These are phyloP conservation scores for Catamblyrhynchus diadema DNA, from an alignment of 2,797 vertebrate species.

Conservation along the genomic window DNA sequence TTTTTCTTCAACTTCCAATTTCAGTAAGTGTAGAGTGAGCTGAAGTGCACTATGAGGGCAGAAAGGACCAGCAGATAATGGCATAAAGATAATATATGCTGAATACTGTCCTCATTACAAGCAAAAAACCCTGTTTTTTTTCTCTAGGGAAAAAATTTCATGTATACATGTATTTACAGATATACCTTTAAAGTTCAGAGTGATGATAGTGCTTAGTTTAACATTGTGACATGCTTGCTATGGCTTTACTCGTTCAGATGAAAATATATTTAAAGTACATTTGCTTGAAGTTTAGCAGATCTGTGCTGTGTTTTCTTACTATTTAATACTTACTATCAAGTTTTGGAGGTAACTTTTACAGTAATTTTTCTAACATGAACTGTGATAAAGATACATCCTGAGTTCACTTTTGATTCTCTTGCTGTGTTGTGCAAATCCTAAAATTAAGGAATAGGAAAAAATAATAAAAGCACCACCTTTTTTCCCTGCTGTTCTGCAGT, in stretches of 20 bases:
- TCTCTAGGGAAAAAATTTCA: background rate
- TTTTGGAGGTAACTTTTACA: background rate
- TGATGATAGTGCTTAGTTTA: background rate
- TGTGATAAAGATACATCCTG: background rate
- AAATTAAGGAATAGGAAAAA: background rate
- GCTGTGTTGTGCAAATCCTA: background rate
- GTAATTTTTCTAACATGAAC: background rate
- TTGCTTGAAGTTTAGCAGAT: background rate
- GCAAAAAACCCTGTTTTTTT: background rate
- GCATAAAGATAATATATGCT: background rate
- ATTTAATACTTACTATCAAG: background rate
- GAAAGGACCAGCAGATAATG: background rate
- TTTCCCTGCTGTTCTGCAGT: background rate
- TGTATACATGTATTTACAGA: background rate
- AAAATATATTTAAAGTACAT: background rate
- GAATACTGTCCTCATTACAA: background rate
- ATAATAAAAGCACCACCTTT: background rate
- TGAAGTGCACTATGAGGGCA: background rate
- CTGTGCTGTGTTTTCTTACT: background rate
- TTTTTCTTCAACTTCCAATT: background rate
- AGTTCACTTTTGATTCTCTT: constrained; percentile 1
- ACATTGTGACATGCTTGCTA: background rate
- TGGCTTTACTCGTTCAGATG: background rate
- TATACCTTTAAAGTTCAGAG: background rate
- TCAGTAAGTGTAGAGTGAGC: background rate